Base-by-base conservation (phyloP, 23 tunicate genomes). In the Aplidium turbinatum region DNA sequence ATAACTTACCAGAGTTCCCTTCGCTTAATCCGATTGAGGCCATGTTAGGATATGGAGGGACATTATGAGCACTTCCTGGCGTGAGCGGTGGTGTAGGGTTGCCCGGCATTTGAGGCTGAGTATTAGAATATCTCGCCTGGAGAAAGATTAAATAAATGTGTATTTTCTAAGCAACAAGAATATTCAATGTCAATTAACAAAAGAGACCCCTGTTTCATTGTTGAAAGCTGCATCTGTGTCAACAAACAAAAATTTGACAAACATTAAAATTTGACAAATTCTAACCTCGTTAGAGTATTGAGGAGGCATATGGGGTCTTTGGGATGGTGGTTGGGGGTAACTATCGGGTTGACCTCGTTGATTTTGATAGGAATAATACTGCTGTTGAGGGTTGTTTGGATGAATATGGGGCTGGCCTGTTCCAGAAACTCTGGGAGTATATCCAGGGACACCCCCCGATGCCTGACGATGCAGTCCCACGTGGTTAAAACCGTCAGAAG, bases 21-120 rank as follows among this genome's bases (percentile, higher is more conserved):
- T n/a, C n/a, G n/a, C n/a, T n/a, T n/a, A n/a, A n/a, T 6, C 21
- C 61, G 6, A 22, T 26, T 6, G 5, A 6, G 6, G 24, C 61
- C 23, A 20, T 16, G 21, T n/a, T n/a, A 22, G 92, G 92, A 35
- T 76, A 85, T 0, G 92, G 92, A 7, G 92, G 92, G 22, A 85
- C 78, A 53, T 85, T 85, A 61, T 85, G 92, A 24, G 93, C 85
- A 51, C 85, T 86, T 5, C 93, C 93, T 20, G 93, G 93, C 0
- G 93, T 86, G 18, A 86, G 66, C 6, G 93, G 93, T 19, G 93
- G 93, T 32, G 93, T 86, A 7, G 93, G 93, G 51, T 86, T 86
- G 34, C 93, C 93, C 29, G 85, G 92, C 18, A 85, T 77, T 2
- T 83, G 81, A 0, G 82, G 92, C 45, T 85, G 92, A 11, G 72